Base-by-base conservation (phyloP, 2,113 vertebrate genomes). In the Caranx melampygus region DNA sequence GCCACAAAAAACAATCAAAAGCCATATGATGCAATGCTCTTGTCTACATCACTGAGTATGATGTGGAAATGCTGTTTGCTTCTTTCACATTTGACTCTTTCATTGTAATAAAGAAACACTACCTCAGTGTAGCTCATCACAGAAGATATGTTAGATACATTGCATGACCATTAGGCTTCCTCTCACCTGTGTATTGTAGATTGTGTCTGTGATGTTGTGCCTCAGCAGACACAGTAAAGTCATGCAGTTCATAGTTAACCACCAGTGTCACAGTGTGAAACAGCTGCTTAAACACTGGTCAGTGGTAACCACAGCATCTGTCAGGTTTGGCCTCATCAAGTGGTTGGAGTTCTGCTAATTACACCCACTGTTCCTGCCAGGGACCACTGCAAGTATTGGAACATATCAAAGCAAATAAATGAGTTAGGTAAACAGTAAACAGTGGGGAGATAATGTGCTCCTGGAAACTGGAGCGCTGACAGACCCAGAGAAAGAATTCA, bases 321-420 rank as follows among this genome's bases (percentile, higher is more conserved):
- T 62, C 57, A 59, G 15, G 44, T 79, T 72, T 58, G 54, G 51
- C n/a, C 52, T 68, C 37, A 79, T 54, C 31, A 77, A 78, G 42
- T 26, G 5, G 18, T 20, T 18, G 26, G 49, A 73, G 44, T 63
- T 64, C 37, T 31, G 12, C 31, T 84, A 75, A 87, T 89, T 79
- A 60, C 40, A 20, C 70, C 70, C 40, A 2, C 33, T 55, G 71
- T 61, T 33, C 10, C 34, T 73, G 78, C 64, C 42, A 66, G 51
- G 21, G 20, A 57, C 21, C 10, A 20, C 75, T 65, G 51, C n/a
- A 75, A 58, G 55, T 44, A 62, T 75, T 70, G 49, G 65, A 65
- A 78, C 40, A 40, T 74, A 74, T 84, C 59, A 85, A 79, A 88
- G 82, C 21, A 58, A 72, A 83, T 82, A 58, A 79, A 86, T 86